These are phyloP conservation scores for Avahi laniger DNA, from an alignment of 2,797 vertebrate species.

Conservation along the genomic window DNA sequence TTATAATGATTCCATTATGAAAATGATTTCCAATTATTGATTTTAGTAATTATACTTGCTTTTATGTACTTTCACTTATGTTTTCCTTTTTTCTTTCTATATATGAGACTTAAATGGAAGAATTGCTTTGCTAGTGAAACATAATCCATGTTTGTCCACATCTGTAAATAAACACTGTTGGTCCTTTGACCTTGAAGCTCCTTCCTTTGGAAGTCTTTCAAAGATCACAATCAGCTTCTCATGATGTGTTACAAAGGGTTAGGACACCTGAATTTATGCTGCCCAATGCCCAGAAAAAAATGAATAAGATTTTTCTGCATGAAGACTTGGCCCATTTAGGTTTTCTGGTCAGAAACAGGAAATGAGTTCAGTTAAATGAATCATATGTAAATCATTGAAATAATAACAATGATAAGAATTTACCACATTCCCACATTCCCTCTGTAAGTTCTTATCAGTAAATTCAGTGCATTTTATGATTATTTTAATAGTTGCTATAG, in stretches of 20 bases:
- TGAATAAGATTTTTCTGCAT: not conserved
- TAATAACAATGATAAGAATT: not conserved
- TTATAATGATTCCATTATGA: not conserved
- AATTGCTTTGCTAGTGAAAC: not conserved
- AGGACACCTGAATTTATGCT: not conserved
- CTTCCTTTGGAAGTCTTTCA: not conserved
- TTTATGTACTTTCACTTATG: not conserved
- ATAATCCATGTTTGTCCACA: not conserved
- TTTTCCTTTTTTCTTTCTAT: not conserved
- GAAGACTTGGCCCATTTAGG: not conserved
- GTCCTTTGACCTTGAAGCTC: not conserved
- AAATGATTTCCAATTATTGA: not conserved
- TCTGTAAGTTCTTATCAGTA: not conserved
- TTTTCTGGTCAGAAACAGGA: slow-evolving; percentile 13
- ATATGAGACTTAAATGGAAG: not conserved
- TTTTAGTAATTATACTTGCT: not conserved
- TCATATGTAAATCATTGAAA: not conserved
- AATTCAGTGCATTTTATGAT: not conserved
- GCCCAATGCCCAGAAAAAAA: not conserved
- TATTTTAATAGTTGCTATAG: slow-evolving; percentile 8
- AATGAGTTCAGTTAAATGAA: slow-evolving; percentile 10
- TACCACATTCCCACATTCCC: not conserved
- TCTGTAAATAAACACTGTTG: not conserved
- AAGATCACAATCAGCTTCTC: not conserved
- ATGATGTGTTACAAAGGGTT: not conserved